phyloP scores from a whole-genome alignment of 2,888 invertebrate genomes.

The Scaeva pyrastri region DNA sequence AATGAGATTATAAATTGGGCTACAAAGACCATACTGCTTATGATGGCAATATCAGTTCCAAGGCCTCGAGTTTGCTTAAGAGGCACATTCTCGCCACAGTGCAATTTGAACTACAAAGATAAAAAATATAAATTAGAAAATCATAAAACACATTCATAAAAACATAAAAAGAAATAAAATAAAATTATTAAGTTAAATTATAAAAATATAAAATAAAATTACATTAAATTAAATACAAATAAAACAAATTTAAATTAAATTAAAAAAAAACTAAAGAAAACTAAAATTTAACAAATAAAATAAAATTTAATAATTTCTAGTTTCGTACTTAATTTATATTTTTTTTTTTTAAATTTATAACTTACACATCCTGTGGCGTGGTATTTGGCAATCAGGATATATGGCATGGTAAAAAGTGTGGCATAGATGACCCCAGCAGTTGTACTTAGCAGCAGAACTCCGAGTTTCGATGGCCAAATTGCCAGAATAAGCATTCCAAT shows the following conservation, averaged over 20 bases:
- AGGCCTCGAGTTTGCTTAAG: constrained; percentile 83
- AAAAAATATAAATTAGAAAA: not conserved
- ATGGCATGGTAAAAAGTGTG: constrained; percentile 84
- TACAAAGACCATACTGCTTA: constrained; percentile 84
- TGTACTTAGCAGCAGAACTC: constrained; percentile 82
- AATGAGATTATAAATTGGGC: constrained; percentile 83
- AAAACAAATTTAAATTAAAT: too few relatives aligned
- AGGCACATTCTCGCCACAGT: constrained; percentile 82
- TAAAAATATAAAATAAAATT: not conserved
- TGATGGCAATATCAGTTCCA: constrained; percentile 84
- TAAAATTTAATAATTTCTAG: too few relatives aligned
- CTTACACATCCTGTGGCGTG: constrained; percentile 84
- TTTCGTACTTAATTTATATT: too few relatives aligned
- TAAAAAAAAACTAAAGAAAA: too few relatives aligned
- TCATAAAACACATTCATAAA: not conserved
- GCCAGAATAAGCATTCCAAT: constrained; percentile 84
- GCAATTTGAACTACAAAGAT: constrained; percentile 80
- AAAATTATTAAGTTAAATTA: too few relatives aligned
- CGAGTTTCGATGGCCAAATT: constrained; percentile 83
- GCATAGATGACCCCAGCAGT: constrained; percentile 84
- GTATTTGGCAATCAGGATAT: constrained; percentile 83
- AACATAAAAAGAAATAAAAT: not conserved
- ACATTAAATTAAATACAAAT: not conserved
- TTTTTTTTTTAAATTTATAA: constrained; percentile 33
- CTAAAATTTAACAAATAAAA: too few relatives aligned